Evolutionary conservation across 2,113 vertebrate species (phyloP), one percentile per base, ranked within the genome.

Genomic region (Chlamydotis undulata): DNA sequence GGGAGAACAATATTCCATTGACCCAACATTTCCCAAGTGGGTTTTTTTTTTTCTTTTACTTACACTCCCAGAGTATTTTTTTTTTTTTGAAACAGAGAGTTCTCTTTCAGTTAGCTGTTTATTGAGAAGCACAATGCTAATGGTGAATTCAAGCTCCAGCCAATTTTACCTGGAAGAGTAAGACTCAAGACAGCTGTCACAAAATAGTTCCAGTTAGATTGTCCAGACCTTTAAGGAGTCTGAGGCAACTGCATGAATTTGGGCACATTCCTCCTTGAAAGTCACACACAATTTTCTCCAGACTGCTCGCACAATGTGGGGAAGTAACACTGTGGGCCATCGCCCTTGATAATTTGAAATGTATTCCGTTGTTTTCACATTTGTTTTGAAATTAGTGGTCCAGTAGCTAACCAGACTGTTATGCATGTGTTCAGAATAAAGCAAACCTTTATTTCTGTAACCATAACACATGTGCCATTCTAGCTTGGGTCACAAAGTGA

Each of bases 1-100:
- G 8, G 47, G 31, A 95, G 80, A 96, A 97, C 96, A 96, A 95
- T 96, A 52, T 79, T 76, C 87, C 57, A 95, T 91, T 95, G 94
- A 95, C 16, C 11, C 14, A 89, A 1, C 19, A 50, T 65, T 93
- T 95, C 80, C 95, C 61, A 89, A 67, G 77, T 61, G 25, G 2
- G 10, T 53, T 53, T 4, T 35, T 53, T 21, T 70, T 52, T 53
- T 69, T 53, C 37, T 81, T 90, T 53, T 1, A 50, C 41, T 90
- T 92, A 25, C 3, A 15, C 19, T 92, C 52, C 64, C 68, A 59
- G 56, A 33, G 39, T 80, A 33, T 10, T 86, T 84, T 70, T 39
- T 87, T 81, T 68, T 61, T 17, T 43, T 43, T 43, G 41, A 43
- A 75, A 85, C 41, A 91, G 91, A 92, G 63, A 45, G 15, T 31